Evolutionary conservation across 1,140 invertebrate genomes (phyloP), one percentile per base, ranked within the genome.

Genomic region (Megalonaias nervosa): DNA sequence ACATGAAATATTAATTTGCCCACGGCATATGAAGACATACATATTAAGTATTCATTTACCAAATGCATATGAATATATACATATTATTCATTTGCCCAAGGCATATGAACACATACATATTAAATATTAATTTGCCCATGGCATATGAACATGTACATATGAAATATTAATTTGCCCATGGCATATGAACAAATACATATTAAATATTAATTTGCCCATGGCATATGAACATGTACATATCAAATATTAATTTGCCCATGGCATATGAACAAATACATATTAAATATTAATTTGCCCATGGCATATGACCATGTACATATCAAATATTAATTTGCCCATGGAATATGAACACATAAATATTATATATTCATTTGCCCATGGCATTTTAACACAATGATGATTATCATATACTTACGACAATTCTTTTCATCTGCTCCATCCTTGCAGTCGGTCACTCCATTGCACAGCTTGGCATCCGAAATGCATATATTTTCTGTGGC

Each of bases 381-480:
- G 19, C 48, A 11, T n/a, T 68, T 31, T 4, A 21, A 26, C 21
- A 31, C 19, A 62, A 14, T 38, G 16, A 17, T 19, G 55, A 60
- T 21, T 26, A 17, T n/a, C n/a, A 16, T 4, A 65, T 66, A 80
- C 82, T 74, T 79, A 86, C 85, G 31, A 66, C 84, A 86, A 62
- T 82, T 74, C 16, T 71, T 64, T 74, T 89, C 88, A 81, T 89
- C 88, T 13, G 86, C 87, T 9, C 74, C 68, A 31, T 80, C 79
- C 5, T 73, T 66, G 72, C 88, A 89, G 79, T 88, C 82, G 3
- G 66, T 26, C 55, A 84, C 74, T 26, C 82, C 83, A 82, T 94
- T 93, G 89, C 93, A 94, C 81, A 87, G 89, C 93, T 93, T 93
- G 88, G 91, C 91, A 71, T 91, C 91, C 16, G 93, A 93, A 74